Percentiles rank a stretch among this genome's conserved stretches.
Evolutionary conservation across 2,888 invertebrate genomes (phyloP).

Genomic region (Girardia tigrina): DNA sequence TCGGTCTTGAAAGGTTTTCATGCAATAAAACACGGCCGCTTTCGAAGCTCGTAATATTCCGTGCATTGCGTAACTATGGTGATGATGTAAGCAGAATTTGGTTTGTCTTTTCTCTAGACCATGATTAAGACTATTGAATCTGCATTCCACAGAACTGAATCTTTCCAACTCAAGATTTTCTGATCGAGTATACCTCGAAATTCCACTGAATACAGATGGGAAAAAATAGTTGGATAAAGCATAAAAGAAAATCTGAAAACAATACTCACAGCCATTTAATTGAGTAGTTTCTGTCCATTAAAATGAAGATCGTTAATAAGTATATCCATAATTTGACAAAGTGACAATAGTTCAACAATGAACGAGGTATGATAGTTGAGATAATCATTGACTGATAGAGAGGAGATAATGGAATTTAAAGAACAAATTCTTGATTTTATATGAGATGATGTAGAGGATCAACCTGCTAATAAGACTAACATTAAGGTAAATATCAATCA

Average conservation of each 20-base stretch:
- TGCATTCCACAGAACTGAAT: constrained; percentile 16
- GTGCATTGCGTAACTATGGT: constrained; percentile 54
- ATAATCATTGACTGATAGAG: not conserved
- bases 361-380: not conserved
- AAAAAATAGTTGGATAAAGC: not conserved
- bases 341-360: not conserved
- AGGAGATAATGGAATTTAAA: not conserved
- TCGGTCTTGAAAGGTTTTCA: constrained; percentile 60
- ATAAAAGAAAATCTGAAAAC: not conserved
- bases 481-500: constrained; percentile 18
- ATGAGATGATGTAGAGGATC: constrained; percentile 10
- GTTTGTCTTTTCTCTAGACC: constrained; percentile 31
- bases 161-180: constrained; percentile 6
- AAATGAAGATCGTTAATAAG: not conserved
- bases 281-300: not conserved
- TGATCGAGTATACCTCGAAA: constrained; percentile 11
- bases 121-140: not conserved
- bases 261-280: constrained; percentile 6
- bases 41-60: constrained; percentile 64
- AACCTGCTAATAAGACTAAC: constrained; percentile 14
- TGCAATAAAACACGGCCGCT: constrained; percentile 58
- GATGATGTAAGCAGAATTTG: constrained; percentile 27
- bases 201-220: not conserved
- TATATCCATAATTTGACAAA: constrained; percentile 1
- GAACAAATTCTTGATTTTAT: not conserved